Conservation (phyloP, 92 coral and sea anemone species). For the Parazoanthus atlanticus region DNA sequence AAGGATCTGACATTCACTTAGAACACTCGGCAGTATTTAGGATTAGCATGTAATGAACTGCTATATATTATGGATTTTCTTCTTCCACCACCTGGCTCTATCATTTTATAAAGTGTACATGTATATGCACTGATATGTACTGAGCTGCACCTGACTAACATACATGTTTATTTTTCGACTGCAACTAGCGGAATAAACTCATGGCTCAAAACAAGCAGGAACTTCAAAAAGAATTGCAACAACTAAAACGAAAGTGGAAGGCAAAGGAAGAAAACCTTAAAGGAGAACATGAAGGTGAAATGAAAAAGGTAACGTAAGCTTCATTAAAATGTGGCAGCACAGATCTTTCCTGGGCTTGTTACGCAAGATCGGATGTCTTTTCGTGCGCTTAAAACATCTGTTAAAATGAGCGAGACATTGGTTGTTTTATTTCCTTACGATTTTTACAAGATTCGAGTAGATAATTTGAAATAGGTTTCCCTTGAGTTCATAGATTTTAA, state of each 20-base stretch:
- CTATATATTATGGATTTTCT: neutral
- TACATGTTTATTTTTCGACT: neutral
- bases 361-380: neutral
- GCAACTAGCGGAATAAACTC: slow-evolving; percentile 67
- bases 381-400: neutral
- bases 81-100: neutral
- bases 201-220: slow-evolving; percentile 81
- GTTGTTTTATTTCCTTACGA: too few relatives aligned
- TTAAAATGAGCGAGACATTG: neutral
- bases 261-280: slow-evolving; percentile 72
- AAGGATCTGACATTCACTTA: neutral
- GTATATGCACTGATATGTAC: neutral
- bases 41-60: neutral
- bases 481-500: too few relatives aligned
- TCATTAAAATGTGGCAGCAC: neutral
- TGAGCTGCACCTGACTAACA: neutral
- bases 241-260: slow-evolving; percentile 82
- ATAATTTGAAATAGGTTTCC: too few relatives aligned
- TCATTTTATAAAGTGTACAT: neutral
- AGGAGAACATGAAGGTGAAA: slow-evolving; percentile 75
- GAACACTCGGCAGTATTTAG: neutral
- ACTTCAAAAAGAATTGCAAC: slow-evolving; percentile 80
- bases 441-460: too few relatives aligned
- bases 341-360: neutral
- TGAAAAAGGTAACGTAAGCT: slow-evolving; percentile 65